Evolutionary conservation across 1,140 invertebrate species (phyloP), one percentile per base, ranked within the genome.

Genomic region (Drosophila azteca): DNA sequence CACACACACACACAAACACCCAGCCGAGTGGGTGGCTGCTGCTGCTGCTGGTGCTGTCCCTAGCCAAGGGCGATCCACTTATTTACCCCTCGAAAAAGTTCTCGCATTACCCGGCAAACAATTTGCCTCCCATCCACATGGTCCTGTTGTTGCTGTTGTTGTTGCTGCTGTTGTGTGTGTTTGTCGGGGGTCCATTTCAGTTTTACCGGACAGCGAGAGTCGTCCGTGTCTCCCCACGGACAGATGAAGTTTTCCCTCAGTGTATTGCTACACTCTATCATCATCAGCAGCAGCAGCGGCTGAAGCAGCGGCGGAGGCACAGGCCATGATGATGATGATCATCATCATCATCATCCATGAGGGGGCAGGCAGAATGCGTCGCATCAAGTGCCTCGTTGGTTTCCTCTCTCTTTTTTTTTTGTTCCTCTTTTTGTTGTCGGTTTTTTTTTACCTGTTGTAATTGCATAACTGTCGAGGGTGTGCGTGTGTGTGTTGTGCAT

Each of bases 61-160:
- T 57, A 31, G 81, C 73, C 81, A 61, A 74, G 75, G 79, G 73
- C 60, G 58, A 72, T 67, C 58, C 74, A 75, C 74, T 87, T 87
- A 80, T 87, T 85, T 78, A 87, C 58, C 69, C 66, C 35, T 39
- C 71, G 61, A 81, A 79, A 85, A 81, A 79, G 75, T 78, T 78
- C 78, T 82, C 82, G 62, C 82, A 87, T 85, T 85, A 68, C 72
- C 72, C 73, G 74, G 46, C 64, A 68, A 69, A 77, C 72, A 76
- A 62, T 76, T 73, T 55, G 43, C 54, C 9, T 9, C 13, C 11
- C 15, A 39, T 39, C 45, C 54, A 24, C 26, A 11, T 17, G 22
- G 15, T 9, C 17, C 29, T 4, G 24, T 9, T 41, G n/a, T n/a
- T n/a, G n/a, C n/a, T n/a, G n/a, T n/a, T n/a, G n/a, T n/a, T n/a